phyloP scores from a whole-genome alignment of 2,113 vertebrate species.

The Mugil cephalus region DNA sequence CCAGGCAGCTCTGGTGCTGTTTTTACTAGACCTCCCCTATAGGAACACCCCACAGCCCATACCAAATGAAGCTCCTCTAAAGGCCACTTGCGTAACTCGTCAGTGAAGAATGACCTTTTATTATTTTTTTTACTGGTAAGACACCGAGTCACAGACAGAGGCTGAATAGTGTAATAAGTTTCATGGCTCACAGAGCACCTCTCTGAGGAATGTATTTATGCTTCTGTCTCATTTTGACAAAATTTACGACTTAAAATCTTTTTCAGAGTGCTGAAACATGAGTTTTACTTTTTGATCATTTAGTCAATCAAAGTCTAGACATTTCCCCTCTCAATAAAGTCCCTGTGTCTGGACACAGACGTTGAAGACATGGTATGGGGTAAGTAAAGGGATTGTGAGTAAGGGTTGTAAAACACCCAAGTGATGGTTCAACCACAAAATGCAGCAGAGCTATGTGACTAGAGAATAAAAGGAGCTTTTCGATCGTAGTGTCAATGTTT shows the following conservation, averaged over 20 bases:
- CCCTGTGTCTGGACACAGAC: too few relatives aligned
- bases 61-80: conserved; percentile 74
- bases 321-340: too few relatives aligned
- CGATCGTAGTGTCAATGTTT: too few relatives aligned
- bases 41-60: conserved; percentile 50
- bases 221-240: conserved; percentile 7
- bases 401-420: too few relatives aligned
- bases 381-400: too few relatives aligned
- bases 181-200: conserved; percentile 38
- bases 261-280: too few relatives aligned
- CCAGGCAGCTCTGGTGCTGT: conserved; percentile 10
- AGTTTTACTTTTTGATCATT: too few relatives aligned
- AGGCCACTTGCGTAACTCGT: conserved; percentile 80
- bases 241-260: background rate
- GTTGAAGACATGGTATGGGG: too few relatives aligned
- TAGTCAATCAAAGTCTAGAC: too few relatives aligned
- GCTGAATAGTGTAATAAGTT: conserved; percentile 56
- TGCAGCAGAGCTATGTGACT: too few relatives aligned
- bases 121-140: conserved; percentile 37
- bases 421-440: too few relatives aligned
- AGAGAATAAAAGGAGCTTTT: too few relatives aligned
- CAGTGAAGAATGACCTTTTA: conserved; percentile 76
- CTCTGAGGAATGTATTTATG: conserved; percentile 17
- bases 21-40: conserved; percentile 49
- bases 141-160: conserved; percentile 50